Evolutionary conservation across 2,888 invertebrate species (phyloP).

Genomic region (Pyralis farinalis): DNA sequence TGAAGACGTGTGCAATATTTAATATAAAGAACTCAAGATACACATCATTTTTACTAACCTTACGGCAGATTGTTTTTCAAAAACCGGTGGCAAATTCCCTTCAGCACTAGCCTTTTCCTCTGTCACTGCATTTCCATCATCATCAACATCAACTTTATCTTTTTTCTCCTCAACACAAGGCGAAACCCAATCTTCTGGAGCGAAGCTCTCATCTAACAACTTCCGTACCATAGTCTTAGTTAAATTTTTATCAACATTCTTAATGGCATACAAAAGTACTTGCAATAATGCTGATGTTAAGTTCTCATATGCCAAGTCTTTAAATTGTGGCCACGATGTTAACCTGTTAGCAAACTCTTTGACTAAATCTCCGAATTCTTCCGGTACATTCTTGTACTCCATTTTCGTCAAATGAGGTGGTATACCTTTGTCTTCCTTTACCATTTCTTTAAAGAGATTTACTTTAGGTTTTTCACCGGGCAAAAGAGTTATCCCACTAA

Average conservation of each 20-base stretch:
- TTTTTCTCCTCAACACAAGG: slow-evolving; percentile 40
- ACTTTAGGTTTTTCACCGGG: slow-evolving; percentile 68
- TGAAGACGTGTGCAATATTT: too few species aligned
- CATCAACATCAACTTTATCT: slow-evolving; percentile 29
- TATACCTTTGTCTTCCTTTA: slow-evolving; percentile 46
- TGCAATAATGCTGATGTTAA: slow-evolving; percentile 88
- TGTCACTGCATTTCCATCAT: slow-evolving; percentile 23
- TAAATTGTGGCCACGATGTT: slow-evolving; percentile 88
- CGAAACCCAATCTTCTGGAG: slow-evolving; percentile 57
- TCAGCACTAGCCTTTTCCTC: slow-evolving; percentile 18
- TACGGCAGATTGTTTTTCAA: slow-evolving; percentile 82
- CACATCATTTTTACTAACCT: slow-evolving; percentile 52
- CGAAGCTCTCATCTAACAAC: slow-evolving; percentile 84
- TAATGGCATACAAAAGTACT: slow-evolving; percentile 82
- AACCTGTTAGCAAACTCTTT: slow-evolving; percentile 84
- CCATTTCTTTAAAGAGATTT: slow-evolving; percentile 50
- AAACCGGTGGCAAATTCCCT: slow-evolving; percentile 80
- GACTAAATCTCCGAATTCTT: slow-evolving; percentile 82
- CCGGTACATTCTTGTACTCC: slow-evolving; percentile 73
- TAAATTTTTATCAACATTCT: slow-evolving; percentile 79
- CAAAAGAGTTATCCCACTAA: slow-evolving; percentile 83
- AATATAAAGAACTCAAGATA: too few species aligned
- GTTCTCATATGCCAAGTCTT: slow-evolving; percentile 85
- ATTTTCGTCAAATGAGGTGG: slow-evolving; percentile 60
- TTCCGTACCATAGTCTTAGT: slow-evolving; percentile 79